A percentile compares a stretch with the other conserved stretches of the same genome.
These are phyloP conservation scores for Drosophila equinoxialis DNA, from an alignment of 1,140 invertebrate species.

Conservation along the genomic window DNA sequence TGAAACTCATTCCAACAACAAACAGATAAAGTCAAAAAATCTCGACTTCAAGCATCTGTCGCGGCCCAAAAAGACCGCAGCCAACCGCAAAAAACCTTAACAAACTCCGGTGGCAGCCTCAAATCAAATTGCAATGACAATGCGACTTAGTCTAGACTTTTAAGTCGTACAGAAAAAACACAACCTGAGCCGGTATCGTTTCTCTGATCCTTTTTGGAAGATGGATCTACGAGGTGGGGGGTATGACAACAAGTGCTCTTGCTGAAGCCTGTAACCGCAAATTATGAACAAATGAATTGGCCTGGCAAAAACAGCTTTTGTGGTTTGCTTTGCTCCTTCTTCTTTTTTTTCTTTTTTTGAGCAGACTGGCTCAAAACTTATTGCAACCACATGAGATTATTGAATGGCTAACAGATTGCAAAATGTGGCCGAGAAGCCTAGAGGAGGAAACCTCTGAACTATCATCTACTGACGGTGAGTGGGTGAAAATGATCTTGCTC, in stretches of 20 bases:
- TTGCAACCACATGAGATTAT: conserved; percentile 41
- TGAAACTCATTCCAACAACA: conserved; percentile 53
- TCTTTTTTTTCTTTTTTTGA: neutral
- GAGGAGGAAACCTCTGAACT: conserved; percentile 16
- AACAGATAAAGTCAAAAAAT: conserved; percentile 19
- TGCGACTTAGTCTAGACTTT: conserved; percentile 56
- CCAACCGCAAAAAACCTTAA: conserved; percentile 34
- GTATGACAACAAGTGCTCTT: conserved; percentile 56
- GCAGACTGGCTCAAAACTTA: conserved; percentile 29
- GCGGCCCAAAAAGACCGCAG: conserved; percentile 56
- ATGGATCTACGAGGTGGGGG: neutral
- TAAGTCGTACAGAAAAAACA: conserved; percentile 50
- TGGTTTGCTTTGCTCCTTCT: conserved; percentile 38
- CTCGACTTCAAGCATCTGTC: conserved; percentile 40
- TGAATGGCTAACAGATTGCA: conserved; percentile 63
- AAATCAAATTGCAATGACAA: conserved; percentile 58
- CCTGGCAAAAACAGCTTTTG: conserved; percentile 58
- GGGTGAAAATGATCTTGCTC: neutral
- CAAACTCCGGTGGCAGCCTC: conserved; percentile 54
- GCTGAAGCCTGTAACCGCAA: conserved; percentile 57
- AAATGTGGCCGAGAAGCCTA: conserved; percentile 46
- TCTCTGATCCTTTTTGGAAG: conserved; percentile 55
- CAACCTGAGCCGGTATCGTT: conserved; percentile 36
- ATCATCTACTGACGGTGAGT: conserved; percentile 8
- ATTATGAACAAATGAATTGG: conserved; percentile 76